Evolutionary conservation across 1,140 invertebrate genomes (phyloP), one percentile per base, ranked within the genome.

Genomic region (Bombus superbus): DNA sequence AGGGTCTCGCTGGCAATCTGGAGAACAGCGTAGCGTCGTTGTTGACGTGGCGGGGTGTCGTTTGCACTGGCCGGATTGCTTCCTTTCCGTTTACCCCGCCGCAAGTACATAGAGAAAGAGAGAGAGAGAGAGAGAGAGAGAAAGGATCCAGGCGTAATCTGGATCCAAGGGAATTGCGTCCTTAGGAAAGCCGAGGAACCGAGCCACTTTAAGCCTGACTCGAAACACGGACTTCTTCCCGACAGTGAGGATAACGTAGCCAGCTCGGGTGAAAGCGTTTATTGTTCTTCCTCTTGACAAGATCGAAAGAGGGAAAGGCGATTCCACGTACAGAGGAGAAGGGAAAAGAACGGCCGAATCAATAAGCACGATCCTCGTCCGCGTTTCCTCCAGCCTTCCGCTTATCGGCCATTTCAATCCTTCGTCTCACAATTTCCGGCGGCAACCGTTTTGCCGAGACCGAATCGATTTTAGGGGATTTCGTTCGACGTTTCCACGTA

Each of bases 121-220:
- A 71, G 42, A 62, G 28, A n/a, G 57, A 4, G 28, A 10, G 57
- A 59, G 25, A 59, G 25, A 22, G 18, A 57, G 53, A 57, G 53
- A 57, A 25, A 69, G 6, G 40, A 71, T 42, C 40, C 66, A 9
- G 40, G 40, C 66, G 76, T 80, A 84, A 84, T 79, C 83, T 79
- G 76, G 53, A 84, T 64, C 66, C 75, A 84, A 80, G 83, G 73
- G 83, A 84, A 79, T 80, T 77, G 83, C 47, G 40, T 84, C 83
- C 76, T 78, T 79, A 79, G 76, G 32, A 57, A 79, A 47, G 38
- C 40, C 47, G 32, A n/a, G 82, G 53, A 62, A 35, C 66, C 83
- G 8, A 77, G 76, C 40, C 76, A 79, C 76, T 80, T 72, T 84
- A 84, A 57, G 76, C 66, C 83, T n/a, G 76, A 72, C 66, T 62